Evolutionary conservation across 1,140 invertebrate genomes (phyloP), one percentile per base, ranked within the genome.

Genomic region (Bombus difficillimus): DNA sequence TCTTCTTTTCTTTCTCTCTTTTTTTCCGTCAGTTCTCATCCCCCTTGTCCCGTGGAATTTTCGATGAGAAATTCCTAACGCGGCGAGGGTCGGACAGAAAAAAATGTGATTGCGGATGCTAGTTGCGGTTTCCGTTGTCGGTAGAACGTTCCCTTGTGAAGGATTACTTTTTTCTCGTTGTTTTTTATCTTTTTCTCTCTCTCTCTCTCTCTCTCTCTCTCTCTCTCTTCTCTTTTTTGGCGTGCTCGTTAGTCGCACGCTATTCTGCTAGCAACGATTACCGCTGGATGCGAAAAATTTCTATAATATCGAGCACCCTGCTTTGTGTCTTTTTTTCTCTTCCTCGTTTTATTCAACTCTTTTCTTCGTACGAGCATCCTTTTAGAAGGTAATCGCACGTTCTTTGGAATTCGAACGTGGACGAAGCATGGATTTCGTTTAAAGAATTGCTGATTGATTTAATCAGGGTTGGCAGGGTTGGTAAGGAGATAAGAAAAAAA

Each of bases 41-140:
- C 39, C 78, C 10, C 77, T 39, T 37, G 62, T 64, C 81, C 34
- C 72, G 57, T 72, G 78, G 86, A 81, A 84, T 87, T 84, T 84
- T 86, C 75, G 81, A 86, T 83, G 85, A 83, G 85, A 76, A 82
- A 86, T 86, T 83, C 80, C 85, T 83, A 73, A 83, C 79, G 64
- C 79, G 76, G 53, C 41, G 41, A 32, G 69, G 66, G 57, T 32
- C 64, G 59, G 43, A 47, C 18, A 13, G 53, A 62, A 75, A 83
- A 86, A 83, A 83, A 86, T 69, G 81, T 77, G 78, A 85, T 85
- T 85, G 78, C 78, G 77, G 59, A 81, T 71, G 59, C 69, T 81
- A 64, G 77, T 85, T 85, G 83, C 34, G 78, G 78, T 81, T 85
- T 79, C 64, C 66, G 75, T 43, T 78, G 66, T 10, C 83, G 66